Percentiles rank a stretch among this genome's conserved stretches.
These are phyloP conservation scores for Hyperopisus bebe DNA, from an alignment of 2,113 vertebrate species.

Conservation along the genomic window DNA sequence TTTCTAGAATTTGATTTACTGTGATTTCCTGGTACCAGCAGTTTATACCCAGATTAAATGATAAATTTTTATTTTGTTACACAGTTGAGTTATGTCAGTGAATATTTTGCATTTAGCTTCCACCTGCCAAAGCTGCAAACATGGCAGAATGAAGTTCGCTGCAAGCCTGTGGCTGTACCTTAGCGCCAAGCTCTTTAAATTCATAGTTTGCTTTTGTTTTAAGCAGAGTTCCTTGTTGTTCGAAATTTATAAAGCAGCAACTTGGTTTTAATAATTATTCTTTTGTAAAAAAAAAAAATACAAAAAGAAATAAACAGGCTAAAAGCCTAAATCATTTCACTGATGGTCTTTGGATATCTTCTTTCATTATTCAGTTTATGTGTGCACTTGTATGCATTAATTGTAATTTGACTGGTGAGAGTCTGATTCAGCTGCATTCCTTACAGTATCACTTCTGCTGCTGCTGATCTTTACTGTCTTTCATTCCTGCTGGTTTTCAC, in stretches of 20 bases:
- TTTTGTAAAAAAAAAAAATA: slow-evolving; percentile 36
- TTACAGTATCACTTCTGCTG: neutral
- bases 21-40: slow-evolving; percentile 74
- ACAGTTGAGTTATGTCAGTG: slow-evolving; percentile 51
- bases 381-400: neutral
- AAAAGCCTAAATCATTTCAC: slow-evolving; percentile 16
- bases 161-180: neutral
- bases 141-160: slow-evolving; percentile 29
- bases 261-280: slow-evolving; percentile 22
- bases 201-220: slow-evolving; percentile 37
- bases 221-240: slow-evolving; percentile 38
- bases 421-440: neutral
- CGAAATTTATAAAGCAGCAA: slow-evolving; percentile 10
- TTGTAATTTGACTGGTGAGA: neutral
- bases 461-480: neutral
- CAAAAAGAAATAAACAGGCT: slow-evolving; percentile 25
- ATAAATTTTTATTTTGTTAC: slow-evolving; percentile 55
- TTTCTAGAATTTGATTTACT: slow-evolving; percentile 57
- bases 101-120: slow-evolving; percentile 47
- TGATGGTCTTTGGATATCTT: neutral
- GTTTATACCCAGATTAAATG: slow-evolving; percentile 63
- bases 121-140: slow-evolving; percentile 35
- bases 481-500: neutral
- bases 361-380: neutral
- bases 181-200: neutral